Base-by-base conservation (phyloP, 2,113 vertebrate species). In the Pomatorhinus ruficollis region DNA sequence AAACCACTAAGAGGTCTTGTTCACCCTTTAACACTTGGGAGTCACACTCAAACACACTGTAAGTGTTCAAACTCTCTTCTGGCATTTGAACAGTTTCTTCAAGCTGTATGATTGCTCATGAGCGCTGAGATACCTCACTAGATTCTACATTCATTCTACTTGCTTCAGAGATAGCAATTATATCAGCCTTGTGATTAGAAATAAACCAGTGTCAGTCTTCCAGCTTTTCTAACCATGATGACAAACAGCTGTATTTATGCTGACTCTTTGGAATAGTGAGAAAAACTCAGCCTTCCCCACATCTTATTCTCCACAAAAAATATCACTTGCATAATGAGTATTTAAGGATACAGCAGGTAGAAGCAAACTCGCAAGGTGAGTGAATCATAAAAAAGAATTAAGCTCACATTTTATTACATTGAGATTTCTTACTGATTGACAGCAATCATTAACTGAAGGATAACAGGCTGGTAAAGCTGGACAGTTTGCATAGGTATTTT, bases 401-500 rank as follows among this genome's bases (percentile, higher is more conserved):
- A 83, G 47, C 21, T 45, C n/a, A 31, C 31, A 81, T 93, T 96
- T 93, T 95, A 91, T 94, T 97, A 87, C 37, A 49, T 4, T 52
- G 31, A 70, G 13, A 66, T 81, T 82, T 91, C 70, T 93, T 96
- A 87, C 16, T 49, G 45, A 91, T 21, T 78, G 49, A 79, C 77
- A 90, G 53, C 31, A 85, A 71, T 35, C 57, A 65, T 63, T 35
- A 77, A 77, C 40, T 77, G 12, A 78, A 89, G 28, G 75, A 13
- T 21, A 89, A 88, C 5, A 87, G 87, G 72, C 52, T 83, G 35
- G 82, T 78, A 92, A 88, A 89, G 76, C 87, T 72, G 66, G 64
- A 91, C 45, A 83, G 66, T 63, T 89, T 95, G 93, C 86, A 93
- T 87, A 94, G 90, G 70, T 87, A 84, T 84, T 93, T 95, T 79